These are phyloP conservation scores for Steinernema hermaphroditum DNA, from an alignment of 2,888 invertebrate genomes.

Conservation along the genomic window DNA sequence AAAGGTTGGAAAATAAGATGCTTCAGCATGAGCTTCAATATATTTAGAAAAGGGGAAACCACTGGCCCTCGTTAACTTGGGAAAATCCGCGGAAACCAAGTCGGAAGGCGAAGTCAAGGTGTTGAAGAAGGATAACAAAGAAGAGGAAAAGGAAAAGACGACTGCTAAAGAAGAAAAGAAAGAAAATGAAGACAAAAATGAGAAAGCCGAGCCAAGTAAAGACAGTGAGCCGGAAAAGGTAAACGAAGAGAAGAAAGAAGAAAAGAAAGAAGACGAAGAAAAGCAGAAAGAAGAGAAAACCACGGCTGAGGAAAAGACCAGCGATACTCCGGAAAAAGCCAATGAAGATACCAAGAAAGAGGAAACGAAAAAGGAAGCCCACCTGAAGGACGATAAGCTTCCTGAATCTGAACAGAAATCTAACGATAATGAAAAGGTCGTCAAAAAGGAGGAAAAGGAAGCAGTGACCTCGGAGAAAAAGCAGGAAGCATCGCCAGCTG, in stretches of 20 bases:
- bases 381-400: constrained; percentile 29
- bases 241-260: constrained; percentile 34
- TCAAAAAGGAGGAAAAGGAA: constrained; percentile 34
- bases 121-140: constrained; percentile 28
- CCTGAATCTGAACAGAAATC: constrained; percentile 22
- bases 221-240: neutral
- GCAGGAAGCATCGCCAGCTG: neutral
- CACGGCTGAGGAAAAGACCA: neutral
- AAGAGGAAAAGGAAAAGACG: constrained; percentile 10
- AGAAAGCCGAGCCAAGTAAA: constrained; percentile 14
- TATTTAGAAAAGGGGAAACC: constrained; percentile 7
- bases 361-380: constrained; percentile 33
- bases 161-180: constrained; percentile 27
- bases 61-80: constrained; percentile 10
- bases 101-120: neutral
- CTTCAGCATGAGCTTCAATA: no score
- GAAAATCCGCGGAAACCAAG: constrained; percentile 2
- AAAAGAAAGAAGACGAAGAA: constrained; percentile 31
- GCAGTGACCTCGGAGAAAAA: neutral
- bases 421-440: constrained; percentile 2
- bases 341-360: constrained; percentile 34
- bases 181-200: constrained; percentile 28
- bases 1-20: neutral
- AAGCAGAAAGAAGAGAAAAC: constrained; percentile 18
- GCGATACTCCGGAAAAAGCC: neutral